phyloP scores from a whole-genome alignment of 2,113 vertebrate species.

The Nothobranchius kuhntae region DNA sequence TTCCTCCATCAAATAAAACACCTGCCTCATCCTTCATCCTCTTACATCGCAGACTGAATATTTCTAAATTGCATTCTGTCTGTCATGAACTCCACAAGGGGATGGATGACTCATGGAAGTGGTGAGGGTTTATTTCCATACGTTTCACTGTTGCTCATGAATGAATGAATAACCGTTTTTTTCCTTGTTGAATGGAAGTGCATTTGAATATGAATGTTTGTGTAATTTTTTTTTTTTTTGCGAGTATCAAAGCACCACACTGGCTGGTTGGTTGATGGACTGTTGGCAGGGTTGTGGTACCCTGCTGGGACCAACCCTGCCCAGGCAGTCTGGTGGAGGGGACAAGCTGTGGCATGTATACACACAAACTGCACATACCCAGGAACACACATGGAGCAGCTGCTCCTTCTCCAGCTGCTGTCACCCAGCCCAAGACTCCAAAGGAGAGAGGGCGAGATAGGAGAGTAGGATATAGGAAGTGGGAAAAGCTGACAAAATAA shows the following conservation, averaged over 20 bases:
- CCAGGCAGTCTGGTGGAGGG: slow-evolving; percentile 72
- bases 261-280: slow-evolving; percentile 56
- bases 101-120: slow-evolving; percentile 55
- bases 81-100: slow-evolving; percentile 56
- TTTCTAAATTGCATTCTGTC: slow-evolving; percentile 58
- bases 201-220: slow-evolving; percentile 71
- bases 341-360: slow-evolving; percentile 76
- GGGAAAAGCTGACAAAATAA: slow-evolving; percentile 60
- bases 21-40: slow-evolving; percentile 54
- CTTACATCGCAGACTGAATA: slow-evolving; percentile 42
- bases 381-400: slow-evolving; percentile 62
- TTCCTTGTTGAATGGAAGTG: slow-evolving; percentile 46
- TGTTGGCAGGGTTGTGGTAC: slow-evolving; percentile 71
- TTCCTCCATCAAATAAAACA: slow-evolving; percentile 41
- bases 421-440: slow-evolving; percentile 71
- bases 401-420: slow-evolving; percentile 76
- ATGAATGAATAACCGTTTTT: slow-evolving; percentile 54
- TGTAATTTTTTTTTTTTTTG: slow-evolving; percentile 48
- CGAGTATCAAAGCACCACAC: slow-evolving; percentile 50
- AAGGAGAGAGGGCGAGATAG: slow-evolving; percentile 44
- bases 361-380: slow-evolving; percentile 46
- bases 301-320: slow-evolving; percentile 75
- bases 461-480: slow-evolving; percentile 24
- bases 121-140: slow-evolving; percentile 67
- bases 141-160: slow-evolving; percentile 52